Evolutionary conservation across 2,113 vertebrate species (phyloP), one percentile per base, ranked within the genome.

Genomic region (Chloebia gouldiae): DNA sequence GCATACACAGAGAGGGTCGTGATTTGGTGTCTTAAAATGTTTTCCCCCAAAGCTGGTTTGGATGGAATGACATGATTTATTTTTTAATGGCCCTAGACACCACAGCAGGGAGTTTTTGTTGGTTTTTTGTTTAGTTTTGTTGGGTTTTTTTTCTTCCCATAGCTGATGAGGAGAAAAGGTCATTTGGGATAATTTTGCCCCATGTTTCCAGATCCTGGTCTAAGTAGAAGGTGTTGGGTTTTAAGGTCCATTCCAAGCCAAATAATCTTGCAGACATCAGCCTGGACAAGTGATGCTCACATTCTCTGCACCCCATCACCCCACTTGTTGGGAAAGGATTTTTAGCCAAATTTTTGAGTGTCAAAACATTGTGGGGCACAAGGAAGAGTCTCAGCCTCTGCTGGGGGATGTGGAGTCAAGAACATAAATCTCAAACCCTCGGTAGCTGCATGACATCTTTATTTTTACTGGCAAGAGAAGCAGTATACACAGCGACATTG

Each of bases 391-490:
- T 86, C n/a, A 45, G 85, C 66, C 72, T 75, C 70, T 57, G 49
- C 85, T 71, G 3, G 2, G 90, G 56, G 66, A 61, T 9, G 49
- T 40, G 42, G 15, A 73, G 53, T 33, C 7, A n/a, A 24, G 60
- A 88, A 91, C 7, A 51, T 66, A 75, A 93, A 96, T 86, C 94
- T 63, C 70, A 65, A 53, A 68, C 35, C 61, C 65, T 65, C 1
- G 0, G 86, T 90, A 96, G 91, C 95, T 91, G 96, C 69, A 93
- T 27, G 51, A 95, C 47, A 50, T 91, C 93, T 98, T 98, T 97
- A 98, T 98, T 97, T 94, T 95, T 94, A 91, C 87, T 75, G 95
- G 95, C 94, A 81, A 90, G 92, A 96, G 93, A 88, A 86, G 96
- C 86, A 54, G 93, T 84, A 92, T 92, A 98, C 97, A 98, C 91